Conservation (phyloP, 2,888 invertebrate species). For the Hydropsyche betteni region DNA sequence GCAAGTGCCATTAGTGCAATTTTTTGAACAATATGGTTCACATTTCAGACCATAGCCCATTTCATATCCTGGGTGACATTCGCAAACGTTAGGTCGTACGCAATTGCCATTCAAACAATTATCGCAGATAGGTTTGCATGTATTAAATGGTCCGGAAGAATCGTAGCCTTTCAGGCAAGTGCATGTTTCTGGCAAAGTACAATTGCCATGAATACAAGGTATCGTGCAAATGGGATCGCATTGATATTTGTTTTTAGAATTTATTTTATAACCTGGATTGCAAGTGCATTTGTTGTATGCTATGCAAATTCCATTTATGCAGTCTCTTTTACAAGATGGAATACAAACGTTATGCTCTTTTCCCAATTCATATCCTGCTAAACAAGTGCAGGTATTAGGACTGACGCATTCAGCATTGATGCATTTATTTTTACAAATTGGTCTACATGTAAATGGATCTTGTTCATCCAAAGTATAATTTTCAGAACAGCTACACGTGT, state of each 20-base stretch:
- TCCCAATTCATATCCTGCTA: constrained; percentile 57
- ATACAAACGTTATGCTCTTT: constrained; percentile 54
- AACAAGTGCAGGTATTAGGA: constrained; percentile 63
- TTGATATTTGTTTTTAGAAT: constrained; percentile 50
- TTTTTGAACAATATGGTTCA: constrained; percentile 49
- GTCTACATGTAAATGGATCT: constrained; percentile 55
- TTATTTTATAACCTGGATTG: constrained; percentile 25
- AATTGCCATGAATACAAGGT: constrained; percentile 52
- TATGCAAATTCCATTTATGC: constrained; percentile 36
- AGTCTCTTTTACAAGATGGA: constrained; percentile 55
- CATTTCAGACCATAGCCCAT: constrained; percentile 36
- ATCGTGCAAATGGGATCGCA: constrained; percentile 56
- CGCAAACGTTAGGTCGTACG: constrained; percentile 51
- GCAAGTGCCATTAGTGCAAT: constrained; percentile 58
- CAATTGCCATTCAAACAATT: constrained; percentile 43
- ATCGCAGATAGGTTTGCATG: constrained; percentile 43
- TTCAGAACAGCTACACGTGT: constrained; percentile 52
- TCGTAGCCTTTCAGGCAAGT: constrained; percentile 55
- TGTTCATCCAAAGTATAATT: constrained; percentile 56
- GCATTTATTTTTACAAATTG: constrained; percentile 57
- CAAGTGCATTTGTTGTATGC: constrained; percentile 38
- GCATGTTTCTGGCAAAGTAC: constrained; percentile 56
- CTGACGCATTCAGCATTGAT: constrained; percentile 65
- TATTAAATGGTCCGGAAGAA: constrained; percentile 43
- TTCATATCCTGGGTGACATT: constrained; percentile 51